Evolutionary conservation across 2,113 vertebrate genomes (phyloP), one percentile per base, ranked within the genome.

Genomic region (Scartelaos histophorus): DNA sequence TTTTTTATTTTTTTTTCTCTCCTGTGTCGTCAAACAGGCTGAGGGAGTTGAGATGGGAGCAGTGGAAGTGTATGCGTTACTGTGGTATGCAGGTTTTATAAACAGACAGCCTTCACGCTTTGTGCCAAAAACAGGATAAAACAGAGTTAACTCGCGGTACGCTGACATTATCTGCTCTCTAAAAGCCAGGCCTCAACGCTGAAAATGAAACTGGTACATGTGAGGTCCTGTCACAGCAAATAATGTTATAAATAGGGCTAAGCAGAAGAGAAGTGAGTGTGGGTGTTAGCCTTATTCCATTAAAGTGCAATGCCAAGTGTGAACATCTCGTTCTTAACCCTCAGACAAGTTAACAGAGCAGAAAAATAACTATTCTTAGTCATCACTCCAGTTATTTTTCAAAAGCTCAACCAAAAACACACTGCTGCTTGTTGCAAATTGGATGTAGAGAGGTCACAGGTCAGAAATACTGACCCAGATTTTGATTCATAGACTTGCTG

Each of bases 61-160:
- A 70, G 51, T 76, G 66, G 15, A 61, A 53, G 62, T 81, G 75
- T 66, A 62, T 64, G 62, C 53, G n/a, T 81, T 19, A 17, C 57
- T 66, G 72, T 73, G 70, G 60, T 72, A 47, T 67, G 70, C 53
- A 34, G n/a, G 72, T 61, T 56, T 90, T 73, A 84, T 77, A 85
- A 89, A 89, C 82, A 87, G 79, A 83, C 82, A 86, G 73, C 80
- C 87, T 88, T 89, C 87, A 91, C 47, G 80, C 87, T 88, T 83
- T 83, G 76, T 74, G 77, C 72, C 80, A 78, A 87, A 85, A 88
- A 87, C 74, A 79, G 85, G 89, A 87, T 87, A 76, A 87, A 85
- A 86, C 66, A 82, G 80, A 86, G 78, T 81, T 80, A 87, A 86
- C 84, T 82, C 86, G 76, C 70, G 72, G 80, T 49, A 60, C 74